Conservation (phyloP, 2,888 invertebrate species). For the Coleophora flavipennella region DNA sequence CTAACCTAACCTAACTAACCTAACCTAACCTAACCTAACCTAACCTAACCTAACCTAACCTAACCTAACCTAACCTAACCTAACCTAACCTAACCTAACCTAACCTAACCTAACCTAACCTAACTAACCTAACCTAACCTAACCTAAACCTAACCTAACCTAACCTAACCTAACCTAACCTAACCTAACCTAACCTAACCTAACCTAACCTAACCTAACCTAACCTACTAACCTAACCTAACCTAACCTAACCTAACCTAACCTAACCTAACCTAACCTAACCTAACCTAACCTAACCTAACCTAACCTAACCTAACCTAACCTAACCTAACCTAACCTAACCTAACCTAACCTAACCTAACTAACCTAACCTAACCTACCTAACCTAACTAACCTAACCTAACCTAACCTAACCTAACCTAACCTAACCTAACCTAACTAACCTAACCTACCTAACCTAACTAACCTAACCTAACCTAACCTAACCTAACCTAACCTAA, state of each 20-base stretch:
- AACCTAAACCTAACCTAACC: conserved; percentile 19
- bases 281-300: conserved; percentile 9
- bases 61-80: conserved; percentile 9
- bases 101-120: conserved; percentile 10
- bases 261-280: conserved; percentile 16
- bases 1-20: conserved; percentile 9
- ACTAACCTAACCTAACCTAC: conserved; percentile 17
- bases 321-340: conserved; percentile 14
- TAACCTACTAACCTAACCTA: conserved; percentile 18
- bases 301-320: conserved; percentile 13
- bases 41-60: conserved; percentile 10
- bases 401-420: conserved; percentile 10
- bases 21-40: conserved; percentile 10
- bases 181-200: conserved; percentile 20
- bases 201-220: conserved; percentile 19
- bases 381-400: conserved; percentile 16
- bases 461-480: conserved; percentile 10
- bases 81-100: conserved; percentile 11
- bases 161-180: conserved; percentile 20
- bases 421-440: conserved; percentile 9
- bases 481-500: conserved; percentile 11
- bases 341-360: conserved; percentile 17
- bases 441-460: conserved; percentile 10
- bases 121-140: no score
- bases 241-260: conserved; percentile 19